Evolutionary conservation across 2,113 vertebrate species (phyloP).

Genomic region (Ictalurus furcatus): DNA sequence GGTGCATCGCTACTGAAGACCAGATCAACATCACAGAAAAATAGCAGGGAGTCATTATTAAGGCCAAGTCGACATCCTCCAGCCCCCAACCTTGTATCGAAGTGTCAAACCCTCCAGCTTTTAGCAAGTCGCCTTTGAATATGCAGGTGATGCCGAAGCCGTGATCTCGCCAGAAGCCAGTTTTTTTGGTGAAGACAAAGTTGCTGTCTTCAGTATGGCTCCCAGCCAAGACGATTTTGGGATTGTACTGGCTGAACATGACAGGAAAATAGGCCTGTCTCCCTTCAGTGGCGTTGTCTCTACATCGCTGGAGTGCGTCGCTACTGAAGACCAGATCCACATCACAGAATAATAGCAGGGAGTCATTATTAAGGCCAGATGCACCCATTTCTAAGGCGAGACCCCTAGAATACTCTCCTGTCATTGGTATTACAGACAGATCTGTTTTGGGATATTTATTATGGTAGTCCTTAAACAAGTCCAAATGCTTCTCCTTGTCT

Average conservation of each 20-base stretch:
- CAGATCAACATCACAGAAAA: constrained; percentile 87
- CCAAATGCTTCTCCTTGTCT: constrained; percentile 70
- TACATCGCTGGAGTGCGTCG: constrained; percentile 82
- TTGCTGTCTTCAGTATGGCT: constrained; percentile 71
- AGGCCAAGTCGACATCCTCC: constrained; percentile 82
- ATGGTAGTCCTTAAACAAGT: constrained; percentile 75
- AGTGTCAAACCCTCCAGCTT: constrained; percentile 83
- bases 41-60: constrained; percentile 78
- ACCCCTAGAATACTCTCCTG: constrained; percentile 83
- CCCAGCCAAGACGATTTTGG: constrained; percentile 78
- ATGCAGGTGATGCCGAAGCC: constrained; percentile 85
- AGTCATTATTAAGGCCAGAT: constrained; percentile 75
- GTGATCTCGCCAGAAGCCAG: constrained; percentile 86
- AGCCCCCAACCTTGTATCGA: constrained; percentile 87
- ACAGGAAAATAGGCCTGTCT: constrained; percentile 83
- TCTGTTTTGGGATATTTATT: constrained; percentile 80
- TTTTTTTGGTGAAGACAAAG: constrained; percentile 83
- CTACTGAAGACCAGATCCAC: constrained; percentile 81
- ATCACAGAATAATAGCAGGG: constrained; percentile 84
- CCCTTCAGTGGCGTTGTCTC: constrained; percentile 79
- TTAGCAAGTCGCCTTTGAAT: constrained; percentile 82
- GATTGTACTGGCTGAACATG: constrained; percentile 86
- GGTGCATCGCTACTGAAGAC: constrained; percentile 80
- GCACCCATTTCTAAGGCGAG: constrained; percentile 81
- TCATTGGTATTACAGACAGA: constrained; percentile 77